A percentile compares a stretch with the other conserved stretches of the same genome.
phyloP scores from a whole-genome alignment of 30 jellyfish, hydroid and myxozoan species.

The Hydractinia symbiolongicarpus region DNA sequence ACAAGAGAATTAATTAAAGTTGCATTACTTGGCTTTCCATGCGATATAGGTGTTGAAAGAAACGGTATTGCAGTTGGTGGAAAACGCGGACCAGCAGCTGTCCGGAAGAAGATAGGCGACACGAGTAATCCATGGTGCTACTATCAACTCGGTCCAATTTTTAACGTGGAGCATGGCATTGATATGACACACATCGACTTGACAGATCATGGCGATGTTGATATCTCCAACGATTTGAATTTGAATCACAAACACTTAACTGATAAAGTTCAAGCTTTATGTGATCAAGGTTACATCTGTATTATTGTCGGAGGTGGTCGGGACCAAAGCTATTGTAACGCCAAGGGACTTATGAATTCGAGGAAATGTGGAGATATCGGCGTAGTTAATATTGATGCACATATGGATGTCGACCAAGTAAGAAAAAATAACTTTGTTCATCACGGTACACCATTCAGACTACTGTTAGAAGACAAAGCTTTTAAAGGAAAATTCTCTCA shows the following conservation, averaged over 20 bases:
- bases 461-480: neutral
- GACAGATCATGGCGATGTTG: constrained; percentile 8
- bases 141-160: no score
- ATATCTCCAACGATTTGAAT: neutral
- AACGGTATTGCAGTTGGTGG: constrained; percentile 5
- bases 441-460: constrained; percentile 16
- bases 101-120: neutral
- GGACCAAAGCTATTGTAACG: constrained; percentile 22
- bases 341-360: constrained; percentile 16
- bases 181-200: neutral
- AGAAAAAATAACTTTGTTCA: neutral
- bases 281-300: neutral
- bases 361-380: constrained; percentile 22
- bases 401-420: constrained; percentile 17
- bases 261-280: neutral
- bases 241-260: neutral
- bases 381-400: no score
- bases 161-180: neutral
- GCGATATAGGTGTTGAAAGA: constrained; percentile 14
- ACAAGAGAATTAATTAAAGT: neutral
- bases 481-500: constrained; percentile 8
- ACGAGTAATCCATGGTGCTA: no score
- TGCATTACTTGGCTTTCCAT: constrained; percentile 19
- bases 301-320: constrained; percentile 18
- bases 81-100: constrained; percentile 6